phyloP scores from a whole-genome alignment of 2,888 invertebrate species.

The Trimorus sp. region DNA sequence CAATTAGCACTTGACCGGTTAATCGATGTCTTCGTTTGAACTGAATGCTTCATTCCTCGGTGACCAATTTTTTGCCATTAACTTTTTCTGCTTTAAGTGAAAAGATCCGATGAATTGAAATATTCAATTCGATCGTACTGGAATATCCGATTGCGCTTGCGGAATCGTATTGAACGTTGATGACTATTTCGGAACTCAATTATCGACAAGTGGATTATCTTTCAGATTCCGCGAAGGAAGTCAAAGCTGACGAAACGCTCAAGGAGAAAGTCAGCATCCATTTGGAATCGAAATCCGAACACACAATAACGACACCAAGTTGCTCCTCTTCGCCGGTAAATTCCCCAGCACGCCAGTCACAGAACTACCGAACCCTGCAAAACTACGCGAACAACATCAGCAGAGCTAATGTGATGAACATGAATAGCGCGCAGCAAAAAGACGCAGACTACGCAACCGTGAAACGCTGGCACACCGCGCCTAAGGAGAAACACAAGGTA shows the following conservation, averaged over 20 bases:
- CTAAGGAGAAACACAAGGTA: conserved; percentile 84
- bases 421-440: conserved; percentile 74
- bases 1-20: too few species aligned
- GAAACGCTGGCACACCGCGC: conserved; percentile 84
- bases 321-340: conserved; percentile 75
- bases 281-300: conserved; percentile 73
- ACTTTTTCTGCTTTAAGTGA: too few species aligned
- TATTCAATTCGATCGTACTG: background rate
- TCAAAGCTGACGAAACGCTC: conserved; percentile 68
- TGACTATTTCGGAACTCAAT: conserved; percentile 22
- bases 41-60: too few species aligned
- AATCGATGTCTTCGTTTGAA: too few species aligned
- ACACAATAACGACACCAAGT: conserved; percentile 70
- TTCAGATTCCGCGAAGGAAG: conserved; percentile 67
- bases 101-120: too few species aligned
- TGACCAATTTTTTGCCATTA: too few species aligned
- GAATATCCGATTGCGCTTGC: conserved; percentile 1
- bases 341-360: conserved; percentile 76
- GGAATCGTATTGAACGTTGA: conserved; percentile 5
- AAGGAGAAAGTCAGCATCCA: conserved; percentile 69
- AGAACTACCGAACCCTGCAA: conserved; percentile 78
- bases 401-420: conserved; percentile 77
- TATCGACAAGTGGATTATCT: conserved; percentile 27
- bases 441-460: conserved; percentile 81
- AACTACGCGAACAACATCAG: conserved; percentile 73